Base-by-base conservation (phyloP, 2,797 vertebrate genomes). In the Acrocephalus scirpaceus region DNA sequence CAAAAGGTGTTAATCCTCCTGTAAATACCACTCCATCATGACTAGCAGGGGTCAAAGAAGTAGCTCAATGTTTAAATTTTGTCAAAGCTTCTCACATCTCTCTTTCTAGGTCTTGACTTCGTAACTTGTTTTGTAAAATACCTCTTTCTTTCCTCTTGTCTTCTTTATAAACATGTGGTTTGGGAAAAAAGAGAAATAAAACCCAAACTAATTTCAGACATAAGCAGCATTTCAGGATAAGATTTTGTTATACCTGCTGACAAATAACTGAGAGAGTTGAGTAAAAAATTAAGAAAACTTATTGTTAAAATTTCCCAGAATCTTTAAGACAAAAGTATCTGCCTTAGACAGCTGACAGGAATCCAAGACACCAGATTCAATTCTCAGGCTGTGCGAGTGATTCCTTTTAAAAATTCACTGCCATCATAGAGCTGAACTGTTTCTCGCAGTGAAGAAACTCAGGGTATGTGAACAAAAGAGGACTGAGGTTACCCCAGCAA, bases 1-100 rank as follows among this genome's bases (percentile, higher is more conserved):
- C 26, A 56, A 92, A 93, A 85, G 60, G 74, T 82, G 88, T n/a
- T 95, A 92, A 95, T 96, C 78, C 60, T 84, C 38, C 78, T 61
- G 45, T 85, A 92, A 95, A 87, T 83, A 95, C 57, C 71, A 77
- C 45, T 93, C 92, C n/a, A 67, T 89, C 77, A 82, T 23, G 67
- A 76, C 51, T 64, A 91, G 34, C 50, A 71, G 50, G 16, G 71
- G 80, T 91, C 88, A 95, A 92, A 93, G 90, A 85, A 95, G 48
- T 44, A 91, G 67, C 32, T 40, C n/a, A 57, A 8, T 54, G 74
- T 92, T 95, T 91, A 85, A 65, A 84, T 90, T 94, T 85, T 65
- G 29, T 57, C 50, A 47, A 81, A 87, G 50, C 16, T 85, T 77
- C 60, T 87, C 65, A 51, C 0, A 2, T 60, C 8, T 69, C 47